Evolutionary conservation across 2,797 vertebrate genomes (phyloP), one percentile per base, ranked within the genome.

Genomic region (Cyclopterus lumpus): DNA sequence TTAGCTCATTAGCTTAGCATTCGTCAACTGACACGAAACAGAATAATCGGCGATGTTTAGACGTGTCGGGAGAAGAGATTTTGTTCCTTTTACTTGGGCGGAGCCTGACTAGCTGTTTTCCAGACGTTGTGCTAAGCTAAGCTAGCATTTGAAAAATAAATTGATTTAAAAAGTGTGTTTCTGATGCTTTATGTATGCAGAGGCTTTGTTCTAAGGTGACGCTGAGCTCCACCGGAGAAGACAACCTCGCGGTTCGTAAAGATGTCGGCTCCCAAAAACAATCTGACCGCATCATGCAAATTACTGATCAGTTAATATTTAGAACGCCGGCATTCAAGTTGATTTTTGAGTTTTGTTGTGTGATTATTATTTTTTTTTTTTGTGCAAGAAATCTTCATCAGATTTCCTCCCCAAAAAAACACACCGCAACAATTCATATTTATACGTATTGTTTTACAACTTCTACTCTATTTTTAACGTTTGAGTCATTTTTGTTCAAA

Each of bases 211-310:
- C 0, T 48, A 53, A 75, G 0, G 1, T 2, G 1, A 0, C 1
- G 1, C 0, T 12, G 5, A 30, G 2, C 4, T 54, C 51, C 9
- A 20, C 44, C 0, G 69, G 62, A 30, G 0, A 48, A 14, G 9
- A 74, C 5, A 77, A 82, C 57, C 6, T 11, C 0, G 48, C 22
- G 87, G 90, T 91, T 71, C 26, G 86, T 90, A 65, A 71, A 78
- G 44, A 58, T 3, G 7, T 54, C 1, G 1, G 14, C 30, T 42
- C 26, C 5, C 8, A n/a, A n/a, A 16, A 57, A 22, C 11, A 2
- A 1, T 16, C 40, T 10, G 20, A 8, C n/a, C 42, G 67, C 12
- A 55, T 54, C 54, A 10, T 60, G 30, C 0, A 40, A 64, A 67
- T 54, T 0, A 12, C 8, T 59, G 14, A 68, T 58, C 11, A 20